Conservation (phyloP, 1,140 invertebrate species). For the Drosophila quadrilineata region DNA sequence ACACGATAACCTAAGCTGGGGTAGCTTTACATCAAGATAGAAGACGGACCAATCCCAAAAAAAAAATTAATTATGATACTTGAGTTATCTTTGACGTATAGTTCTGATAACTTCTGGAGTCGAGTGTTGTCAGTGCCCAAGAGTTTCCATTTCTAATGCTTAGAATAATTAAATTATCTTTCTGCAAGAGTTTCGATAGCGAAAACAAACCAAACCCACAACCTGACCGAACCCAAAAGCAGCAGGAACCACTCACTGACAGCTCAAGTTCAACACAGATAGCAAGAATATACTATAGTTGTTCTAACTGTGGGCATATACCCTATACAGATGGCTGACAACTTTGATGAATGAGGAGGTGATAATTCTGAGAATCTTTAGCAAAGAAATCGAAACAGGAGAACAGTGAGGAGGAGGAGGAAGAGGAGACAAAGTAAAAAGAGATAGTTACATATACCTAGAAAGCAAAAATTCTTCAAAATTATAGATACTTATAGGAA, state of each 20-base stretch:
- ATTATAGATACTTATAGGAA: no score
- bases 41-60: constrained; percentile 1
- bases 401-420: no score
- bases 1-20: constrained; percentile 51
- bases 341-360: no score
- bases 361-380: no score
- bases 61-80: constrained; percentile 75
- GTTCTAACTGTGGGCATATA: no score
- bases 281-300: no score
- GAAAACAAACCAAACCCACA: background rate
- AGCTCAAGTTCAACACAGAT: constrained; percentile 46
- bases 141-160: constrained; percentile 27
- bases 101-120: constrained; percentile 49
- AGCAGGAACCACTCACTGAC: constrained; percentile 4
- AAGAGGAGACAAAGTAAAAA: no score
- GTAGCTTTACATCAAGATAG: constrained; percentile 37
- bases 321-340: background rate
- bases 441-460: no score
- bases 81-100: constrained; percentile 68
- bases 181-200: constrained; percentile 38
- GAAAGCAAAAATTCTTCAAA: no score
- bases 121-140: no score
- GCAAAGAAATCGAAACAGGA: no score
- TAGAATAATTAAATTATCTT: constrained; percentile 55
- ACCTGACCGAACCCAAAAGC: background rate